Evolutionary conservation across 2,797 vertebrate genomes (phyloP).

Genomic region (Xyrichtys novacula): DNA sequence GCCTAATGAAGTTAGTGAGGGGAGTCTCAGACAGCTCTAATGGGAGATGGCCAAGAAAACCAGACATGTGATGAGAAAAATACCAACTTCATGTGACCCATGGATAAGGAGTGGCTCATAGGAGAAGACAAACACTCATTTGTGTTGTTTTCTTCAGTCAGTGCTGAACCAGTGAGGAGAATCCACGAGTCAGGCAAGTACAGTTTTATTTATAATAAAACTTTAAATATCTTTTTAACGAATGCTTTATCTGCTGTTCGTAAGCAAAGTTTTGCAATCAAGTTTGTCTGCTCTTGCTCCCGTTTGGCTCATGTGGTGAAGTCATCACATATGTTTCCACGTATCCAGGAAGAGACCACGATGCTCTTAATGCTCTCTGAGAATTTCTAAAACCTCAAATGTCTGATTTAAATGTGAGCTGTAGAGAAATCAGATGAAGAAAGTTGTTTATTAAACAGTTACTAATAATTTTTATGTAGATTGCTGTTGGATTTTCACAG

Average conservation of each 20-base stretch:
- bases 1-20: conserved; percentile 56
- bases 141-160: conserved; percentile 72
- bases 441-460: no score
- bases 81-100: conserved; percentile 86
- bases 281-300: background rate
- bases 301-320: background rate
- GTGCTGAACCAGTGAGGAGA: conserved; percentile 36
- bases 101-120: conserved; percentile 71
- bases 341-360: background rate
- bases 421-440: no score
- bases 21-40: conserved; percentile 50
- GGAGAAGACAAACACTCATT: conserved; percentile 76
- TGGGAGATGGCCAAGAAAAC: conserved; percentile 59
- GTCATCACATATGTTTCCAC: conserved; percentile 5
- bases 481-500: no score
- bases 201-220: conserved; percentile 9
- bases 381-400: no score
- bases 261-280: background rate
- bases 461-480: no score
- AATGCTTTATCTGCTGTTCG: background rate
- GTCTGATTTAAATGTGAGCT: no score
- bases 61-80: conserved; percentile 84
- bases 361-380: background rate
- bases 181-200: conserved; percentile 69
- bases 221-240: background rate